phyloP scores from a whole-genome alignment of 2,888 invertebrate genomes.

The Schizotus pectinicornis region DNA sequence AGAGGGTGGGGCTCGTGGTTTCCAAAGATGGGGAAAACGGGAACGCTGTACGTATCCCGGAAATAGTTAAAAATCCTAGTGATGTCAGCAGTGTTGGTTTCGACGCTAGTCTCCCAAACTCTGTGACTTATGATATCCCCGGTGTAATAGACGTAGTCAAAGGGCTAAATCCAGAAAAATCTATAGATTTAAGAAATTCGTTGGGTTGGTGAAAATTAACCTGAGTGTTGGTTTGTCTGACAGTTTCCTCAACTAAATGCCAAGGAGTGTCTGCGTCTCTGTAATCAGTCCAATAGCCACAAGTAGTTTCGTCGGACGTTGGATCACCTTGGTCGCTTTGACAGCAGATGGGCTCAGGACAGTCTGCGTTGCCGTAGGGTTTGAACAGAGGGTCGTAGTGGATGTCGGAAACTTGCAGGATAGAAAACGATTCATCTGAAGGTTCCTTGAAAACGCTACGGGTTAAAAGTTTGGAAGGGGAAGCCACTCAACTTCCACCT shows the following conservation, averaged over 20 bases:
- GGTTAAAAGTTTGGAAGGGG: neutral
- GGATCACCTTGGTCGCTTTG: constrained; percentile 65
- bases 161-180: constrained; percentile 50
- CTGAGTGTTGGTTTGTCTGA: constrained; percentile 51
- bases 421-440: constrained; percentile 38
- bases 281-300: constrained; percentile 85
- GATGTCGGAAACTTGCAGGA: constrained; percentile 78
- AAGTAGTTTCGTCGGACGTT: constrained; percentile 53
- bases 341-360: constrained; percentile 82
- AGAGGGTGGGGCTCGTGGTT: constrained; percentile 78
- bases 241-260: constrained; percentile 70
- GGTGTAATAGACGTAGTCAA: constrained; percentile 78
- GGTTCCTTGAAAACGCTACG: neutral
- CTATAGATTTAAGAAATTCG: too few species aligned
- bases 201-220: too few species aligned
- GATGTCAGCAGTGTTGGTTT: constrained; percentile 67
- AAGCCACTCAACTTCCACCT: too few species aligned
- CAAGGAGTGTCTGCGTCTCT: constrained; percentile 77
- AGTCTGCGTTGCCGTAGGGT: constrained; percentile 70
- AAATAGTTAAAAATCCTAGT: constrained; percentile 59
- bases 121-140: constrained; percentile 89
- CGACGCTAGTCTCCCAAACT: constrained; percentile 82
- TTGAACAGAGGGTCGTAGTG: constrained; percentile 81
- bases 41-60: constrained; percentile 58
- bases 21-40: constrained; percentile 68